Conservation (phyloP, 30 jellyfish, hydroid and myxozoan genomes). For the Clytia hemisphaerica region DNA sequence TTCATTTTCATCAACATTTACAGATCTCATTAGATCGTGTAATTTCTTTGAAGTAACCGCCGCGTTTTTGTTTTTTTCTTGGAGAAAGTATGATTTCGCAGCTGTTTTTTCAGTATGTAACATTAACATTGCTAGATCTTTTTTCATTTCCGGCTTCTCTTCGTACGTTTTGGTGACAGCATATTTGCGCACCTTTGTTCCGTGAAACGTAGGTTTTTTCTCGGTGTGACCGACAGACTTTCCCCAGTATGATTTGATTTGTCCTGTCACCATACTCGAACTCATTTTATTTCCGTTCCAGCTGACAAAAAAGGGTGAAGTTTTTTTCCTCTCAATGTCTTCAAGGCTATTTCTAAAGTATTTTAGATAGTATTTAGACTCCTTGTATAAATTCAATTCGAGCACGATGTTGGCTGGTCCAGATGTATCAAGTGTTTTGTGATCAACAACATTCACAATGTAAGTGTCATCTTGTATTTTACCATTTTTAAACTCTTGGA, state of each 20-base stretch:
- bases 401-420: slow-evolving; percentile 24
- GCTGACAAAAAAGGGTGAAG: neutral
- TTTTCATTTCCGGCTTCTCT: neutral
- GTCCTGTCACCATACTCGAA: slow-evolving; percentile 9
- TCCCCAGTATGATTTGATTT: slow-evolving; percentile 12
- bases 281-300: slow-evolving; percentile 26
- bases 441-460: slow-evolving; percentile 16
- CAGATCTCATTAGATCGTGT: too few relatives aligned
- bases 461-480: neutral
- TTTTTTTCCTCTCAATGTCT: neutral
- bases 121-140: neutral
- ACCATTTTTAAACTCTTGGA: slow-evolving; percentile 5
- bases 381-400: neutral
- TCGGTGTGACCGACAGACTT: slow-evolving; percentile 24
- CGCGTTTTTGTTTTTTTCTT: neutral
- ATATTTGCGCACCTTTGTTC: slow-evolving; percentile 7
- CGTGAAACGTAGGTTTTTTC: neutral
- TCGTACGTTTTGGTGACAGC: neutral
- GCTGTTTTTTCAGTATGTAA: neutral
- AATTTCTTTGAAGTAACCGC: too few relatives aligned
- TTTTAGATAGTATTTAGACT: neutral
- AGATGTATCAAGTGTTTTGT: slow-evolving; percentile 14
- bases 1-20: too few relatives aligned
- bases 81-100: neutral
- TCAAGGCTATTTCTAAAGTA: slow-evolving; percentile 2